These are phyloP conservation scores for Stomatorhinus walkeri DNA, from an alignment of 2,797 vertebrate genomes.

Conservation along the genomic window DNA sequence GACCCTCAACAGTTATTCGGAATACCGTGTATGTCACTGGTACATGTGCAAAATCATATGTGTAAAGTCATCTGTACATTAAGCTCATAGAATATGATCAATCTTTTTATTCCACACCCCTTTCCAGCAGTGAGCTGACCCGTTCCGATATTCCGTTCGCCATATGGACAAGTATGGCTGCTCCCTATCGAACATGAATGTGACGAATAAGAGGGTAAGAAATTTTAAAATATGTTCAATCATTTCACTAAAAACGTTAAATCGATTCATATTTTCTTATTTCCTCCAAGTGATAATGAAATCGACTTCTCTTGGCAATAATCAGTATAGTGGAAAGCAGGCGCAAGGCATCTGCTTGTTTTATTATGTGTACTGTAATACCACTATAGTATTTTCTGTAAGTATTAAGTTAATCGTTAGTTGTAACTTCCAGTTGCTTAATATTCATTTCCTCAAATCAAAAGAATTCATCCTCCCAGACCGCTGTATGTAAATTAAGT, in stretches of 20 bases:
- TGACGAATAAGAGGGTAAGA: not conserved
- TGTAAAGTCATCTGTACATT: not conserved
- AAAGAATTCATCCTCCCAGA: not conserved
- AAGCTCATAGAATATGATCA: not conserved
- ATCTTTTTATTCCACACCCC: not conserved
- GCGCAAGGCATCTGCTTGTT: not conserved
- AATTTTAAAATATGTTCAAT: not conserved
- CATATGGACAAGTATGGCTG: conserved; percentile 6
- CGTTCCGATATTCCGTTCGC: not conserved
- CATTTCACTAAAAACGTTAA: not conserved
- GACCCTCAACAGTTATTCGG: not conserved
- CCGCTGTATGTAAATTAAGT: not conserved
- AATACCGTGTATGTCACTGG: not conserved
- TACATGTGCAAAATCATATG: not conserved
- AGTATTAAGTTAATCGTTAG: not conserved
- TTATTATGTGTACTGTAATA: not conserved
- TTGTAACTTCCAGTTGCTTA: not conserved
- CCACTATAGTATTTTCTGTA: not conserved
- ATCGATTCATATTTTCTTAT: not conserved
- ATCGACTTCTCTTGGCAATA: not conserved
- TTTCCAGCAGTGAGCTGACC: conserved; percentile 44
- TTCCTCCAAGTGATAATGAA: not conserved
- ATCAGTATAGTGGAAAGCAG: not conserved
- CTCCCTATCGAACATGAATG: not conserved
- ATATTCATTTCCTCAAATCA: not conserved